Percentiles rank a stretch among this genome's conserved stretches.
Evolutionary conservation across 2,888 invertebrate genomes (phyloP).

Genomic region (Trissoscelio sp.): DNA sequence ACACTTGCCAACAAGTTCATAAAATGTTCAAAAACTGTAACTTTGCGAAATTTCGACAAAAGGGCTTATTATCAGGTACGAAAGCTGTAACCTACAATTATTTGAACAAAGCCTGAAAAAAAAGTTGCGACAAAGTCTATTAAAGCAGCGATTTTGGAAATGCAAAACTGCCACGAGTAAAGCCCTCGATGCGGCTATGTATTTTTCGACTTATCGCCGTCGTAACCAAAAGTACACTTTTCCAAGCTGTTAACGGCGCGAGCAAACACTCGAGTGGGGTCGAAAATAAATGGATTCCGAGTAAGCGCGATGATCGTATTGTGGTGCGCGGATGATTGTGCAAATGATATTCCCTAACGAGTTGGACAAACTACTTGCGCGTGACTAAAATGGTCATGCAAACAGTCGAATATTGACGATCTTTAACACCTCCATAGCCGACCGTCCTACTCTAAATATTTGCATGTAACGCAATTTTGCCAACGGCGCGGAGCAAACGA

Average conservation of each 20-base stretch:
- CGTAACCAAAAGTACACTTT: conserved; percentile 32
- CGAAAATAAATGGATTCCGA: conserved; percentile 24
- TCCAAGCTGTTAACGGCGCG: conserved; percentile 42
- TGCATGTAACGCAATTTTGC: conserved; percentile 75
- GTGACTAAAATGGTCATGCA: conserved; percentile 69
- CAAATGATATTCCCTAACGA: conserved; percentile 55
- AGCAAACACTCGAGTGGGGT: conserved; percentile 40
- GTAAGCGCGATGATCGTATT: conserved; percentile 32
- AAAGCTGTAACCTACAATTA: background rate
- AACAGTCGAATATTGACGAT: conserved; percentile 79
- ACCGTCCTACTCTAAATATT: conserved; percentile 77
- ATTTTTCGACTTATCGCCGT: conserved; percentile 47
- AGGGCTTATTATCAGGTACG: conserved; percentile 6
- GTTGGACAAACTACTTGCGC: conserved; percentile 58
- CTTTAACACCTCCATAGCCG: conserved; percentile 80
- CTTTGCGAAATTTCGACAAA: conserved; percentile 1
- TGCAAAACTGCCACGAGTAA: background rate
- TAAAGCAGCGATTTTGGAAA: conserved; percentile 4
- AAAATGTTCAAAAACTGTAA: background rate
- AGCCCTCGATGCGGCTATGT: conserved; percentile 3
- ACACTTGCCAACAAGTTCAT: conserved; percentile 16
- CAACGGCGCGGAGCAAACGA: conserved; percentile 70
- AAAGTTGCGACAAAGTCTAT: background rate
- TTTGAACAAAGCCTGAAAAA: background rate
- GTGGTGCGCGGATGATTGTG: conserved; percentile 44